phyloP scores from a whole-genome alignment of 2,888 invertebrate genomes.

The Thera obeliscata region DNA sequence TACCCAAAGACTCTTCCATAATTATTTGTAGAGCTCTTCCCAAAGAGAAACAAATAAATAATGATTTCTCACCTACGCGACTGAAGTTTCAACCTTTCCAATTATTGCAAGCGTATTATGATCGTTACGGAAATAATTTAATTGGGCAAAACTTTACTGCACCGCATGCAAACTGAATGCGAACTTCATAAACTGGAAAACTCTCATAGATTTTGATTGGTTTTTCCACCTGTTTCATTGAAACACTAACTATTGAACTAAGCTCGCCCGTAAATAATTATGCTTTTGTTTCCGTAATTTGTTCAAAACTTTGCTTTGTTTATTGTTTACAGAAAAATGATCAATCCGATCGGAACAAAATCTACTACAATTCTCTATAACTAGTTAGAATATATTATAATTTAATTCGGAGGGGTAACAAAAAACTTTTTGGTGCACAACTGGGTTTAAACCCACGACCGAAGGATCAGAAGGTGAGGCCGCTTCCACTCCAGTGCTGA shows the following conservation, averaged over 20 bases:
- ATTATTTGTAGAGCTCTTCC: too few relatives aligned
- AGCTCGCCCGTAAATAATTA: conserved; percentile 4
- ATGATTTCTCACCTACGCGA: neutral
- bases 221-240: conserved; percentile 20
- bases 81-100: neutral
- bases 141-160: conserved; percentile 2
- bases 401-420: too few relatives aligned
- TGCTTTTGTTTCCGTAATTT: neutral
- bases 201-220: conserved; percentile 22
- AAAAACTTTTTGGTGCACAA: too few relatives aligned
- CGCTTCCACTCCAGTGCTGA: too few relatives aligned
- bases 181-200: conserved; percentile 13
- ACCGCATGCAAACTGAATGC: conserved; percentile 4
- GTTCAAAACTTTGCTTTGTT: conserved; percentile 2
- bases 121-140: conserved; percentile 7
- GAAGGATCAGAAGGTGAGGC: too few relatives aligned
- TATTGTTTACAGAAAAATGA: too few relatives aligned
- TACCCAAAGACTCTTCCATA: too few relatives aligned
- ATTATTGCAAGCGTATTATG: neutral
- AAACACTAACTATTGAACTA: conserved; percentile 21
- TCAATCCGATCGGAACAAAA: too few relatives aligned
- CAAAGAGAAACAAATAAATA: too few relatives aligned
- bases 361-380: too few relatives aligned
- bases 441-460: too few relatives aligned
- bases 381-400: too few relatives aligned